A percentile compares a stretch with the other conserved stretches of the same genome.
Evolutionary conservation across 2,888 invertebrate genomes (phyloP).

Genomic region (Cyaniris semiargus): DNA sequence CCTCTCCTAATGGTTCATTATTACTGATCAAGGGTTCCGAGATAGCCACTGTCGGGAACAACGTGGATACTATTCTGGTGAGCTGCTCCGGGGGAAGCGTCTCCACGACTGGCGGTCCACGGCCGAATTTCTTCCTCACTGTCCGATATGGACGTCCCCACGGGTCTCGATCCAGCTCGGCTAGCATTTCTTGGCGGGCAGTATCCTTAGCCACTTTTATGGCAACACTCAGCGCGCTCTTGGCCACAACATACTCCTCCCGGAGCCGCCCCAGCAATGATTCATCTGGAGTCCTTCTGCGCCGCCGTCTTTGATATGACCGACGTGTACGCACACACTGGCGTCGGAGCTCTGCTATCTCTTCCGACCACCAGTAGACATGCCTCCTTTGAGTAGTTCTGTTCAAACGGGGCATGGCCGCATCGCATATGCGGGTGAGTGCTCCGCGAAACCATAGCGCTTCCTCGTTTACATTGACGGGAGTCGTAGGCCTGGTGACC

Average conservation of each 20-base stretch:
- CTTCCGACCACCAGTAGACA: slow-evolving; percentile 40
- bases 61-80: background rate
- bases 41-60: background rate
- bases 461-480: slow-evolving; percentile 13
- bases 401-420: slow-evolving; percentile 32
- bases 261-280: slow-evolving; percentile 32
- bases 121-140: slow-evolving; percentile 36
- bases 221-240: slow-evolving; percentile 26
- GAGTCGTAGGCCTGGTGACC: background rate
- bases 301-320: slow-evolving; percentile 32
- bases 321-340: slow-evolving; percentile 27
- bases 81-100: slow-evolving; percentile 2
- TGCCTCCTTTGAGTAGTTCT: background rate
- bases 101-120: slow-evolving; percentile 19
- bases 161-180: slow-evolving; percentile 31
- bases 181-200: slow-evolving; percentile 20
- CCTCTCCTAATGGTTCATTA: background rate
- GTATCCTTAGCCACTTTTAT: slow-evolving; percentile 33
- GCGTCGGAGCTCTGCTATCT: slow-evolving; percentile 33
- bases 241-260: slow-evolving; percentile 29
- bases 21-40: too few relatives aligned
- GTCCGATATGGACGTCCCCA: slow-evolving; percentile 37
- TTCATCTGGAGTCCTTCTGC: slow-evolving; percentile 34
- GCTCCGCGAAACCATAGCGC: slow-evolving; percentile 28
- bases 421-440: slow-evolving; percentile 33